These are phyloP conservation scores for Lucifuga dentata DNA, from an alignment of 2,113 vertebrate species.

Conservation along the genomic window DNA sequence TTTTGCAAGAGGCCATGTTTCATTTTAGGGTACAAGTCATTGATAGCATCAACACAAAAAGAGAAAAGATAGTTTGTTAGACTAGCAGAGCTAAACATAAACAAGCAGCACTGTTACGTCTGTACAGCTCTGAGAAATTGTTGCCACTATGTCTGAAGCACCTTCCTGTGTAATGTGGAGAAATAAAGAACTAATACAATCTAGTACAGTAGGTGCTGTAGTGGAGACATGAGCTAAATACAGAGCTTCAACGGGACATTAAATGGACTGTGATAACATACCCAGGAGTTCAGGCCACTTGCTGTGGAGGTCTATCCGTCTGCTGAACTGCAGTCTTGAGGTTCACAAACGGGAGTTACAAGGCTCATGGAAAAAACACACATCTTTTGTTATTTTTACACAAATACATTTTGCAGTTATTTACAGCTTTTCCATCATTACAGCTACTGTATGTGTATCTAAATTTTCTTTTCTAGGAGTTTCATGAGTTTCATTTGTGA, in stretches of 20 bases:
- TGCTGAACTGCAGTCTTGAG: constrained; percentile 30
- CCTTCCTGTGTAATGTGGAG: not conserved
- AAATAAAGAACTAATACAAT: not conserved
- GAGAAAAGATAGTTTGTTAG: not conserved
- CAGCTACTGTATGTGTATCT: too few relatives aligned
- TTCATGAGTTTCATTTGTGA: too few relatives aligned
- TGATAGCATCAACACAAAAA: constrained; percentile 14
- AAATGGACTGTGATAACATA: constrained; percentile 48
- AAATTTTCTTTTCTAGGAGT: too few relatives aligned
- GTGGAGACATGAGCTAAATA: constrained; percentile 39
- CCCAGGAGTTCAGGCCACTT: constrained; percentile 28
- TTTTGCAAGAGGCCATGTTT: constrained; percentile 45
- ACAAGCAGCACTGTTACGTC: not conserved
- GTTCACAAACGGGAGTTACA: constrained; percentile 30
- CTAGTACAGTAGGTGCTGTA: constrained; percentile 6
- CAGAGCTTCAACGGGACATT: constrained; percentile 33
- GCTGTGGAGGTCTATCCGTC: constrained; percentile 31
- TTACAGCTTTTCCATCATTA: too few relatives aligned
- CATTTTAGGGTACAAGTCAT: constrained; percentile 10
- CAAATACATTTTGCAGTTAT: too few relatives aligned
- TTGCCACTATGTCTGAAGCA: not conserved
- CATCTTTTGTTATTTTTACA: too few relatives aligned
- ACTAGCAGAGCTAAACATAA: not conserved
- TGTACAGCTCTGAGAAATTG: constrained; percentile 9
- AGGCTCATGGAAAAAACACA: constrained; percentile 1